Base-by-base conservation (phyloP, 2,113 vertebrate species). In the Nansenia antarctica region DNA sequence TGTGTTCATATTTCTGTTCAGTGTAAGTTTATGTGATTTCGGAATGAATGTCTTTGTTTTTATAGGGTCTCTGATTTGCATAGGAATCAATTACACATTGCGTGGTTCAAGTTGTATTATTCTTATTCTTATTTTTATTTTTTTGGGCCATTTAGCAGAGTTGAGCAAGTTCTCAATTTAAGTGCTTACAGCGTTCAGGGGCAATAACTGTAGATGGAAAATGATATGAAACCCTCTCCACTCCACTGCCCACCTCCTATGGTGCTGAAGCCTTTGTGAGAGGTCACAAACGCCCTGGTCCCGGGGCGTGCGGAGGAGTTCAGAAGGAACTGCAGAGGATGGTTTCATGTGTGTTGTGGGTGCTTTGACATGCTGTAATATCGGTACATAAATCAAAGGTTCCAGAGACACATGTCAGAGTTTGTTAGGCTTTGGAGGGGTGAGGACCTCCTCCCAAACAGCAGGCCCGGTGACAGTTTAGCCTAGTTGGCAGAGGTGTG, bases 371-470 rank as follows among this genome's bases (percentile, higher is more conserved):
- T 34, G 20, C 57, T 32, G n/a, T 54, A 34, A 57, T 65, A 65
- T 58, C 27, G 59, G 62, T 65, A 57, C 18, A 59, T 65, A 72
- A 72, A 65, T 72, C 61, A 72, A 65, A 65, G 30, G 34, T n/a
- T 34, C 53, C 22, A 45, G 45, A 65, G 70, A 64, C 70, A 72
- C 61, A 34, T 65, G 70, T 59, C 70, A 55, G 70, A 24, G 62
- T 65, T 42, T 30, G 54, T 65, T 65, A 65, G 52, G 37, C 62
- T 54, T 32, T 18, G 12, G 35, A 35, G 52, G 32, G 35, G 39
- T 35, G 53, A 57, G 31, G 52, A 65, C 26, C 69, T 42, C 12
- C 62, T 64, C 26, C 61, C 31, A 27, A 57, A 55, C 61, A 26
- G 52, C 35, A 18, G 27, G 34, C 14, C 29, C n/a, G 57, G 30